phyloP scores from a whole-genome alignment of 1,140 invertebrate species.

The Aphelinus atriplicis region DNA sequence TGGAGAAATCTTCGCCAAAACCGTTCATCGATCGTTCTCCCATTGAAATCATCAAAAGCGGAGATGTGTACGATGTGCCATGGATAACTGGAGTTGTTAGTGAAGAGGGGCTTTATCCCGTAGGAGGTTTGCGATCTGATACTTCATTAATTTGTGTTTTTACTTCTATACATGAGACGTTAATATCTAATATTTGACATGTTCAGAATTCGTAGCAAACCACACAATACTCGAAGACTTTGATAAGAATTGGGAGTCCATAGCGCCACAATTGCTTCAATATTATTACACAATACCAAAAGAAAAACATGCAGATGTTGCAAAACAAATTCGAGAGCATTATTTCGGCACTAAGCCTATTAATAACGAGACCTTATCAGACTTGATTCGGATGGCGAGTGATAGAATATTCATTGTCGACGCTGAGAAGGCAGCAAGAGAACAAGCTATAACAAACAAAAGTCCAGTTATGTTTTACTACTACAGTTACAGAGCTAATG shows the following conservation, averaged over 20 bases:
- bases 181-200: not conserved
- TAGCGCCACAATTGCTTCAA: slow-evolving; percentile 70
- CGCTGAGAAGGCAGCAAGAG: not conserved
- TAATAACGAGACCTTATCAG: slow-evolving; percentile 40
- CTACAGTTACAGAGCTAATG: not conserved
- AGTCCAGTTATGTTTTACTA: slow-evolving; percentile 12
- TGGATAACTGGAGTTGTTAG: slow-evolving; percentile 54
- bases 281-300: slow-evolving; percentile 69
- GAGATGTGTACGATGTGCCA: slow-evolving; percentile 59
- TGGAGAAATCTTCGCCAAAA: slow-evolving; percentile 63
- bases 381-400: slow-evolving; percentile 65
- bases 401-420: slow-evolving; percentile 68
- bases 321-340: slow-evolving; percentile 67
- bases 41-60: slow-evolving; percentile 64
- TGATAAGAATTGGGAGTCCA: slow-evolving; percentile 68
- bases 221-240: slow-evolving; percentile 43
- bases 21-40: slow-evolving; percentile 71
- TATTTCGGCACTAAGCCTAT: slow-evolving; percentile 67
- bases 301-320: slow-evolving; percentile 57
- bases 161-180: not conserved
- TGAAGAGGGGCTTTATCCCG: slow-evolving; percentile 72
- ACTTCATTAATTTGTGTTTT: slow-evolving; percentile 45
- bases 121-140: slow-evolving; percentile 60
- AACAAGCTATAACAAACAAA: not conserved
- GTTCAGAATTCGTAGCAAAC: slow-evolving; percentile 38